Base-by-base conservation (phyloP, 1,140 invertebrate species). In the Lanistes nyassanus region DNA sequence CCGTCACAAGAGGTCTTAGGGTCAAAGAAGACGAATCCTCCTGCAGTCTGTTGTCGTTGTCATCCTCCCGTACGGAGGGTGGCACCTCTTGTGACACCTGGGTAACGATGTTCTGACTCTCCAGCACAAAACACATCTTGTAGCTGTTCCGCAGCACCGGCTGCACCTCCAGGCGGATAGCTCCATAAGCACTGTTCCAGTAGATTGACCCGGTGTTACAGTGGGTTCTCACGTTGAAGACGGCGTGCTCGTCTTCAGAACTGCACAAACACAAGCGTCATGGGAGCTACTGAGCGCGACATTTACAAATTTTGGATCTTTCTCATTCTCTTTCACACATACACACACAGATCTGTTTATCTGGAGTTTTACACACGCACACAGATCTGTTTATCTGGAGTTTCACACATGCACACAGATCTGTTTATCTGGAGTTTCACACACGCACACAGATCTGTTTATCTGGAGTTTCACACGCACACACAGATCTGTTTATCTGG, bases 151-250 rank as follows among this genome's bases (percentile, higher is more conserved):
- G 69, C 23, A 39, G 19, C 16, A 55, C 70, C 19, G 79, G 82
- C 34, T 58, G 72, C 2, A 83, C 56, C 36, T 80, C 79, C 47
- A 84, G 55, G 58, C 82, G 65, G 37, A 84, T 66, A 21, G 80
- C 82, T 23, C 83, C 81, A 47, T 78, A 80, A 2, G 82, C 76
- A 56, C 77, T 81, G 55, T 71, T 77, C 83, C 83, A 84, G 31
- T 56, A 79, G 51, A 84, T 72, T 4, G 51, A 47, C 2, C 83
- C 83, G 31, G 77, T 71, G 21, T 69, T 58, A 66, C 83, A 84
- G 19, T 64, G 31, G 21, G 79, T 65, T 39, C 66, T 68, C 2
- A 82, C 70, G 64, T 58, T 77, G 26, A 60, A 29, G 55, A 74
- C 68, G 56, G 66, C 75, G 16, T 58, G 55, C 26, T 70, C 42